These are phyloP conservation scores for Teleiodes luculella DNA, from an alignment of 2,888 invertebrate species.

Conservation along the genomic window DNA sequence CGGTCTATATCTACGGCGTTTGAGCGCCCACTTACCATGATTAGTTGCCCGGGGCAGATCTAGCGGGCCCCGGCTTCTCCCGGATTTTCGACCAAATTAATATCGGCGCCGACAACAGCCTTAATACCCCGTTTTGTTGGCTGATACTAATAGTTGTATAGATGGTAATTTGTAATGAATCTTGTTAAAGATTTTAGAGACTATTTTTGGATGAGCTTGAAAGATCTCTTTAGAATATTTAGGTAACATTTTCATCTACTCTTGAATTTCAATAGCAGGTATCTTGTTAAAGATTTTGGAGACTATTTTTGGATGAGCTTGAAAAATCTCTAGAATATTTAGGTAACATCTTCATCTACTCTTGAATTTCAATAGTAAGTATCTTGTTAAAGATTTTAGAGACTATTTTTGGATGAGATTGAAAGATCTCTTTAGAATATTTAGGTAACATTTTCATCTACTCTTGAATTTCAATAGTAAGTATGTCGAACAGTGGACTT, in stretches of 20 bases:
- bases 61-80: neutral
- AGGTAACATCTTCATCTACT: no score
- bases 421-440: no score
- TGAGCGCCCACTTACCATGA: constrained; percentile 24
- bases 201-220: neutral
- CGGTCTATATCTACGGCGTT: constrained; percentile 3
- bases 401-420: neutral
- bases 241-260: no score
- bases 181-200: neutral
- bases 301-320: neutral
- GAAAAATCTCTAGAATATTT: no score
- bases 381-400: neutral
- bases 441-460: no score
- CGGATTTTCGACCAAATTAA: neutral
- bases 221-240: no score
- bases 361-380: no score
- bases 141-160: neutral
- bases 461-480: no score
- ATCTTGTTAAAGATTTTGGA: neutral
- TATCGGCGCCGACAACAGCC: neutral
- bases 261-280: no score
- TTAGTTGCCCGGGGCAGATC: constrained; percentile 19
- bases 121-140: neutral
- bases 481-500: no score
- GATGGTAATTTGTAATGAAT: neutral